These are phyloP conservation scores for Brienomyrus longianalis DNA, from an alignment of 2,113 vertebrate species.

Conservation along the genomic window DNA sequence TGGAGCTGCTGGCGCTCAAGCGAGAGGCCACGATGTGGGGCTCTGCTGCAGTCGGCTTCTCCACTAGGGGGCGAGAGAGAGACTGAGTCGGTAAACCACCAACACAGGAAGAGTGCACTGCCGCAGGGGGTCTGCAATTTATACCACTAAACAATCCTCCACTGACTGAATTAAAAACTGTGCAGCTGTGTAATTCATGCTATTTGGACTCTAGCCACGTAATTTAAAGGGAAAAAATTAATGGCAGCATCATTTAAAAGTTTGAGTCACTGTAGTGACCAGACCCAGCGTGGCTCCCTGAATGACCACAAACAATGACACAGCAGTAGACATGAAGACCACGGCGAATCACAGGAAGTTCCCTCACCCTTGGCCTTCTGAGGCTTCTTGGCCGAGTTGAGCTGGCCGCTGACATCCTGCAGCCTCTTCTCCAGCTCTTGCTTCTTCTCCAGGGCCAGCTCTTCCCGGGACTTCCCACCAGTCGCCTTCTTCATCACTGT, in stretches of 20 bases:
- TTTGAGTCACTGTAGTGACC: neutral
- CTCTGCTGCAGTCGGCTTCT: conserved; percentile 65
- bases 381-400: conserved; percentile 85
- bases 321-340: neutral
- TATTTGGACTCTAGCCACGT: neutral
- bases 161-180: neutral
- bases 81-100: neutral
- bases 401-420: conserved; percentile 86
- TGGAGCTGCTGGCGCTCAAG: conserved; percentile 83
- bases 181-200: neutral
- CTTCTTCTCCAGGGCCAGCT: conserved; percentile 84
- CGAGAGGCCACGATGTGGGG: conserved; percentile 70
- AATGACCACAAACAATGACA: neutral
- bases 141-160: neutral
- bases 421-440: conserved; percentile 79
- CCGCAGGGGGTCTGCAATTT: neutral
- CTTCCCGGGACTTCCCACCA: conserved; percentile 81
- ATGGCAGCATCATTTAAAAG: neutral
- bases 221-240: neutral
- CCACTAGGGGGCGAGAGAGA: conserved; percentile 49
- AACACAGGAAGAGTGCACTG: neutral
- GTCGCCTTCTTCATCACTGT: conserved; percentile 69
- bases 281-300: neutral
- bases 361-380: conserved; percentile 75
- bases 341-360: neutral